Base-by-base conservation (phyloP, 2,888 invertebrate species). In the Pseudoips prasinana region DNA sequence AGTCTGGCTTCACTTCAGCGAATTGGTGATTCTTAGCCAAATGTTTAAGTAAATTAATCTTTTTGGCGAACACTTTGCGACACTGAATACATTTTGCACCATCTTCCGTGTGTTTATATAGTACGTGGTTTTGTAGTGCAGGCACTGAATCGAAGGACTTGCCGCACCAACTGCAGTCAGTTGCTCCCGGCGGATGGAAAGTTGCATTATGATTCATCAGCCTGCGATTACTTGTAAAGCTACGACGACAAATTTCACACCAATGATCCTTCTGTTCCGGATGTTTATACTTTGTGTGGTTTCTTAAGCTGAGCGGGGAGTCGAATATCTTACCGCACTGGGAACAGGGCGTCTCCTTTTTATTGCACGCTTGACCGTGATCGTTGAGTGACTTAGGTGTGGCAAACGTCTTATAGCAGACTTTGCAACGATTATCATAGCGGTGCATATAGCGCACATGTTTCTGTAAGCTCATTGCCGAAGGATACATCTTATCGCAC, bases 371-470 rank as follows among this genome's bases (percentile, higher is more conserved):
- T 2, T 46, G 31, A 9, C 55, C 45, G 39, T 81, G 82, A 7
- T 36, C 20, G n/a, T 31, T 32, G 27, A 81, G 46, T 19, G 52
- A 34, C 7, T 51, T 45, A 3, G 48, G 29, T 0, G 69, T 63
- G 10, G 58, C 39, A 40, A 80, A 82, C 3, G 67, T 64, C 44
- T 54, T 66, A 37, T 80, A 79, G 46, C 82, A 82, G 22, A 54
- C 73, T 25, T 52, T 58, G 39, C 81, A 82, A 10, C 73, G 69
- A 44, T 74, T 54, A 8, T 57, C 27, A 42, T 65, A 70, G 8
- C 58, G 61, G 46, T 81, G 81, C 74, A 73, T 80, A 50, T 82
- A 82, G 9, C 70, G 59, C 8, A 60, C 50, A 37, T 85, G 84
- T 58, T 78, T 82, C 43, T 73, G 61, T 9, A 80, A 55, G 37